Conservation (phyloP, 2,797 vertebrate species). For the Passerculus sandwichensis region DNA sequence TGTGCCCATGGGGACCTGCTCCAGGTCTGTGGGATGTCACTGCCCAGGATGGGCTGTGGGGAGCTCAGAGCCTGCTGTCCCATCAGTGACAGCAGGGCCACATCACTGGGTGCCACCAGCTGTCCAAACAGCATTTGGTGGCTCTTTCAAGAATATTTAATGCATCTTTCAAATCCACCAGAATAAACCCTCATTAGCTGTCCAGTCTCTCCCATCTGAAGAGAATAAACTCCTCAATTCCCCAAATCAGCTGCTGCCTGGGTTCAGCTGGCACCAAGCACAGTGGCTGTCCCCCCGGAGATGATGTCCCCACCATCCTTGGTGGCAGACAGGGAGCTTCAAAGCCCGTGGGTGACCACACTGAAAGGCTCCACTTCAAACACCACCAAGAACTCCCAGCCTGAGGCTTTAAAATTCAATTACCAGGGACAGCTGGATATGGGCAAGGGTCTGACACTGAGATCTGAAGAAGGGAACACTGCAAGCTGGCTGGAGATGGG, state of each 20-base stretch:
- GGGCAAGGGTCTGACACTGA: neutral
- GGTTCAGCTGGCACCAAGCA: neutral
- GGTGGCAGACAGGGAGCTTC: neutral
- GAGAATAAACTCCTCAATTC: neutral
- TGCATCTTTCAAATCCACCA: neutral
- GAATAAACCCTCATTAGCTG: neutral
- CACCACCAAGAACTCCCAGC: neutral
- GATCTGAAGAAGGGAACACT: neutral
- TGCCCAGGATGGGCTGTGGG: neutral
- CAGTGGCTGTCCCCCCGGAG: rapidly evolving
- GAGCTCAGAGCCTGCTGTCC: neutral
- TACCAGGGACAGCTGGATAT: slow-evolving; percentile 18
- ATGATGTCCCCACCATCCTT: rapidly evolving
- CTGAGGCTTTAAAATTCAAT: slow-evolving; percentile 43
- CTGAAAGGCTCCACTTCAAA: neutral
- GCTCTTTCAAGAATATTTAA: neutral
- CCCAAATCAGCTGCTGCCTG: rapidly evolving
- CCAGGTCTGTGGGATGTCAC: neutral
- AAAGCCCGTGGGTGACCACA: rapidly evolving
- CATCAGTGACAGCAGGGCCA: neutral
- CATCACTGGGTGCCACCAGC: neutral
- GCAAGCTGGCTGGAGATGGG: neutral
- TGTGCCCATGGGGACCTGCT: neutral
- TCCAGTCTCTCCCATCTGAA: neutral
- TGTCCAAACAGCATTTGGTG: neutral